Percentiles rank a stretch among this genome's conserved stretches.
Conservation (phyloP, 2,888 invertebrate genomes). For the Nymphalis urticae region DNA sequence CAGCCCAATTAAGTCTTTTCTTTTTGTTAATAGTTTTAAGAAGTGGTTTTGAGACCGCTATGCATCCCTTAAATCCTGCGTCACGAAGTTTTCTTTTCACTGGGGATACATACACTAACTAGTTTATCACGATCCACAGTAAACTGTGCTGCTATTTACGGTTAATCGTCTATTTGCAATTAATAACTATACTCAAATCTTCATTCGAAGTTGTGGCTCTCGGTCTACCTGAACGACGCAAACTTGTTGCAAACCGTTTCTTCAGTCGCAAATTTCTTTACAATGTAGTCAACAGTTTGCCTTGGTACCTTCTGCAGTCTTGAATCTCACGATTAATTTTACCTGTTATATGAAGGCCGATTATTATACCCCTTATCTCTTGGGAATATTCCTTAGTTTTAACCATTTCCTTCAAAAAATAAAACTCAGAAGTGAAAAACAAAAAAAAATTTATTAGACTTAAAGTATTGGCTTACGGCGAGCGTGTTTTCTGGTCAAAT, state of each 20-base stretch:
- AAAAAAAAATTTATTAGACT: too few species aligned
- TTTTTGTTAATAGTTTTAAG: neutral
- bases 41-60: neutral
- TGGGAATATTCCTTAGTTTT: conserved; percentile 8
- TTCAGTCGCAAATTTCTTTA: neutral
- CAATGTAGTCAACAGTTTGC: neutral
- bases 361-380: neutral
- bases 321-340: neutral
- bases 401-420: neutral
- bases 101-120: neutral
- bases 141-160: neutral
- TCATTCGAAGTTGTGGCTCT: conserved; percentile 1
- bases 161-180: neutral
- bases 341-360: neutral
- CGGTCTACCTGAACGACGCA: neutral
- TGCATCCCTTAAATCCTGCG: neutral
- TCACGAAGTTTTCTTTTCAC: neutral
- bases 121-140: neutral
- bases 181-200: neutral
- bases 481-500: too few species aligned
- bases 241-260: neutral
- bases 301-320: neutral
- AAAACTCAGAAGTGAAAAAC: too few species aligned
- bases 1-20: neutral
- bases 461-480: too few species aligned